Evolutionary conservation across 2,113 vertebrate genomes (phyloP).

Genomic region (Ptyas mucosa): DNA sequence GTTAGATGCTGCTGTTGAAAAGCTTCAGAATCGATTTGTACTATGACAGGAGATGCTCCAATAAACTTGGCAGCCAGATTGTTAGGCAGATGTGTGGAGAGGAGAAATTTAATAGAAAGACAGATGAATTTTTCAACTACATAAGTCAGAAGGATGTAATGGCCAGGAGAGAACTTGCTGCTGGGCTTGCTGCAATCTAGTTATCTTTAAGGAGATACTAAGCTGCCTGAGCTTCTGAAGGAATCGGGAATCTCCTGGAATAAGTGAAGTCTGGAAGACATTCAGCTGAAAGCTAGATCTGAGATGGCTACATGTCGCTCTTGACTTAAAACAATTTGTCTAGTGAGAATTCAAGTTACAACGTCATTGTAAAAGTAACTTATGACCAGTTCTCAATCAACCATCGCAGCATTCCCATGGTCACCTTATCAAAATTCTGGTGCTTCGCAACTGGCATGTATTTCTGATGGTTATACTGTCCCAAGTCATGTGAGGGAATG

Average conservation of each 20-base stretch:
- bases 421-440: too few species aligned
- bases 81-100: neutral
- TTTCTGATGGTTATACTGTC: too few species aligned
- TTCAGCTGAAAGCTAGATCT: neutral
- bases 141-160: neutral
- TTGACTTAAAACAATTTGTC: too few species aligned
- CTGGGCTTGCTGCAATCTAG: neutral
- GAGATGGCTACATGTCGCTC: neutral
- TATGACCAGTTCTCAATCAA: too few species aligned
- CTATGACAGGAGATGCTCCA: neutral
- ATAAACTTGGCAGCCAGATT: neutral
- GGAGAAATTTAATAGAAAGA: neutral
- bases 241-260: neutral
- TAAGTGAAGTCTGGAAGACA: neutral
- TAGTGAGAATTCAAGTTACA: too few species aligned
- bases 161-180: neutral
- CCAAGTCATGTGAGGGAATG: too few species aligned
- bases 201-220: neutral
- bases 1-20: neutral
- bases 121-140: neutral
- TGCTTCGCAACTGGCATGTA: too few species aligned
- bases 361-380: too few species aligned
- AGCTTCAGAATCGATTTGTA: neutral
- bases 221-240: neutral
- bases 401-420: too few species aligned